phyloP scores from a whole-genome alignment of 2,797 vertebrate genomes.

The Tenualosa ilisha region DNA sequence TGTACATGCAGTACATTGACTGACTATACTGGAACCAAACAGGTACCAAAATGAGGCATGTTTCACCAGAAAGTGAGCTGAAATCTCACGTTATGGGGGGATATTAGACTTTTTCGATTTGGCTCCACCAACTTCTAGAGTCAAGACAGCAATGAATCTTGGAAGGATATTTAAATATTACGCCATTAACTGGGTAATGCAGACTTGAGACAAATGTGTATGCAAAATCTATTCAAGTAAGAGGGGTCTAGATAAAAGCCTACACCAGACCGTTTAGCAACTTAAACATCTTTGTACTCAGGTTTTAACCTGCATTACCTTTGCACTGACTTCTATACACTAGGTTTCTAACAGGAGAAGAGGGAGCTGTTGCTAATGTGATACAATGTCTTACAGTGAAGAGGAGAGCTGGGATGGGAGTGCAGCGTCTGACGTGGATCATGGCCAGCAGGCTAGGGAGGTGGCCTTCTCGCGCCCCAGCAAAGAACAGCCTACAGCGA shows the following conservation, averaged over 20 bases:
- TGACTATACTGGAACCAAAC: not conserved
- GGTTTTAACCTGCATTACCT: not conserved
- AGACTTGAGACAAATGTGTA: no score
- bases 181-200: no score
- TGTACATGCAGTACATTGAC: not conserved
- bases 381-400: conserved; percentile 79
- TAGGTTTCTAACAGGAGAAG: not conserved
- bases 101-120: no score
- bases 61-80: not conserved
- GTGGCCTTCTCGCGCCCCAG: conserved; percentile 91
- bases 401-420: conserved; percentile 89
- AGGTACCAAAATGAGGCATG: not conserved
- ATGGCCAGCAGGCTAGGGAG: conserved; percentile 90
- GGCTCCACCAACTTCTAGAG: no score
- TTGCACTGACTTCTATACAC: not conserved
- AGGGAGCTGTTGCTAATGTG: not conserved
- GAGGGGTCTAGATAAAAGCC: not conserved
- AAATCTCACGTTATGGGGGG: no score
- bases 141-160: no score
- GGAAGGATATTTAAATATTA: no score
- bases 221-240: not conserved
- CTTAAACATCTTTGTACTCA: not conserved
- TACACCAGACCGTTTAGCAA: not conserved
- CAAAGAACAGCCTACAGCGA: conserved; percentile 84
- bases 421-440: conserved; percentile 91